These are phyloP conservation scores for Lytechinus variegatus DNA, from an alignment of 35 echinoderm and acorn worm species.

Conservation along the genomic window DNA sequence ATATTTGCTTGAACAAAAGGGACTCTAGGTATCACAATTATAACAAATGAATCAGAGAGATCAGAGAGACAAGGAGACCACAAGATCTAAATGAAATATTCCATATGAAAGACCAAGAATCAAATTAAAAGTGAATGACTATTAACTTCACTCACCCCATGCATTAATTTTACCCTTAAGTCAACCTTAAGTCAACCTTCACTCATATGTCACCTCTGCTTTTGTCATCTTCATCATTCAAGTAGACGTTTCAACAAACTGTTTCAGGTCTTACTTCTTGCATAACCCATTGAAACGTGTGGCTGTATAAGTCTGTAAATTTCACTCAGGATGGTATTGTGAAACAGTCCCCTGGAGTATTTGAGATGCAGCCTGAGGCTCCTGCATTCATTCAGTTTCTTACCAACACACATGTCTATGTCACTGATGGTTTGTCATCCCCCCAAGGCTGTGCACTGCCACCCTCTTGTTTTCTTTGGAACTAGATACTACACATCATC, in stretches of 20 bases:
- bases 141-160: too few relatives aligned
- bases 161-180: too few relatives aligned
- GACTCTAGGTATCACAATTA: neutral
- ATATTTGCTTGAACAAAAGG: neutral
- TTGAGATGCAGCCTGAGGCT: neutral
- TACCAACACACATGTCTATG: neutral
- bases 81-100: neutral
- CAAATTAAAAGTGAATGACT: too few relatives aligned
- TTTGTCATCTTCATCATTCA: neutral
- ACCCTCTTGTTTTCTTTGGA: neutral
- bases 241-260: too few relatives aligned
- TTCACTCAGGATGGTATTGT: too few relatives aligned
- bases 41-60: neutral
- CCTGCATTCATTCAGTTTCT: neutral
- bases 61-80: neutral
- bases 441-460: neutral
- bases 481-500: neutral
- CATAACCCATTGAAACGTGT: too few relatives aligned
- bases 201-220: neutral
- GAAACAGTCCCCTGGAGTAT: neutral
- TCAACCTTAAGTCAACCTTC: neutral
- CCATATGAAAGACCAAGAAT: too few relatives aligned
- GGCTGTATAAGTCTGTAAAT: too few relatives aligned
- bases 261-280: too few relatives aligned
- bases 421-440: neutral